Percentiles rank a stretch among this genome's conserved stretches.
Conservation (phyloP, 1,140 invertebrate species). For the Pseudobourletiella spinata region DNA sequence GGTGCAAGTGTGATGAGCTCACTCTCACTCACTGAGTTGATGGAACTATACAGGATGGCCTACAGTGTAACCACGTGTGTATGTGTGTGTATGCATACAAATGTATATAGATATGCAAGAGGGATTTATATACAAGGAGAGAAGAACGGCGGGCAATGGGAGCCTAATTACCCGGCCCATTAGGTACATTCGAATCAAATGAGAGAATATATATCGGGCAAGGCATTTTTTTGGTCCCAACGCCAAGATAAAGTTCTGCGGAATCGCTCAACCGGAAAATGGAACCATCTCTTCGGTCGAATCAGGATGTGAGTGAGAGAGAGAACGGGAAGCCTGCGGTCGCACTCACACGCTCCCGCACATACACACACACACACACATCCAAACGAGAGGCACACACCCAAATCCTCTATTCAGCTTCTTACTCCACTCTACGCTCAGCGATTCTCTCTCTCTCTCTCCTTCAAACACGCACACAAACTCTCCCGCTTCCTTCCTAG, state of each 20-base stretch:
- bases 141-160: slow-evolving; percentile 21
- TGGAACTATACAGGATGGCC: too few relatives aligned
- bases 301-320: not conserved
- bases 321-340: slow-evolving; percentile 5
- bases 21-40: too few relatives aligned
- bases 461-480: not conserved
- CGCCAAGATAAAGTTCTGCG: slow-evolving; percentile 34
- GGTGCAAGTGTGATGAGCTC: too few relatives aligned
- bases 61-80: too few relatives aligned
- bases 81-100: too few relatives aligned
- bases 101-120: not conserved
- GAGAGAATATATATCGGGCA: slow-evolving; percentile 34
- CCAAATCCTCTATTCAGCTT: too few relatives aligned
- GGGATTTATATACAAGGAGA: not conserved
- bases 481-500: too few relatives aligned
- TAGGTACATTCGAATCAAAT: slow-evolving; percentile 35
- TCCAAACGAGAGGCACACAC: too few relatives aligned
- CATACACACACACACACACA: too few relatives aligned
- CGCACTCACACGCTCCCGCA: too few relatives aligned
- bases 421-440: too few relatives aligned
- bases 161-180: slow-evolving; percentile 32
- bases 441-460: too few relatives aligned
- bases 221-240: slow-evolving; percentile 33
- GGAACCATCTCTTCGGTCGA: slow-evolving; percentile 24
- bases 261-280: slow-evolving; percentile 35